Percentiles rank a stretch among this genome's conserved stretches.
Evolutionary conservation across 1,140 invertebrate genomes (phyloP).

Genomic region (Sinella curviseta): DNA sequence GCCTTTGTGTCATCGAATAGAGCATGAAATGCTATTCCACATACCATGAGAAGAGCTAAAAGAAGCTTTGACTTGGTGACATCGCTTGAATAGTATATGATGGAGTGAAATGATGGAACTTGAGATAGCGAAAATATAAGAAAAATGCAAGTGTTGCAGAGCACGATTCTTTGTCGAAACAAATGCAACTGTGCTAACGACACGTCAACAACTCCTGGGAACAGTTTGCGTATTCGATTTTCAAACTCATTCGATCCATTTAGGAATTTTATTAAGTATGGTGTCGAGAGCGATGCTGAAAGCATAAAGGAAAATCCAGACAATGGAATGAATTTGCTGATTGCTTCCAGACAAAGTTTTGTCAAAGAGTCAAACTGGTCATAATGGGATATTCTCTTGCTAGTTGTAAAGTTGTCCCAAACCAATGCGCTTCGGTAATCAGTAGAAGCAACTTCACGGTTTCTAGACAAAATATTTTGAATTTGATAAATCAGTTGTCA

Average conservation of each 20-base stretch:
- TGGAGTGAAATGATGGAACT: not conserved
- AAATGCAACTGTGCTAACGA: not conserved
- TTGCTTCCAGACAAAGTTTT: not conserved
- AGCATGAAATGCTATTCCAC: not conserved
- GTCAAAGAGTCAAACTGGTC: not conserved
- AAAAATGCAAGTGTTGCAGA: not conserved
- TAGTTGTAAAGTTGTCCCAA: not conserved
- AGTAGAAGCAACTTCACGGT: too few species aligned
- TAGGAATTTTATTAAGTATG: not conserved
- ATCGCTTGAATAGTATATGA: not conserved
- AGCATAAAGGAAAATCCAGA: not conserved
- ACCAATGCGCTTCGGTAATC: too few species aligned
- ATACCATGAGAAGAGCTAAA: not conserved
- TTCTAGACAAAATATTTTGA: too few species aligned
- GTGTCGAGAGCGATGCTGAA: not conserved
- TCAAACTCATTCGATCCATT: not conserved
- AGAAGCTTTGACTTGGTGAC: not conserved
- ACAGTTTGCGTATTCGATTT: not conserved
- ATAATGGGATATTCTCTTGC: not conserved
- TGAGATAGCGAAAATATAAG: not conserved
- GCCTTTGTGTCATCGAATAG: not conserved
- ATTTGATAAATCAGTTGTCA: too few species aligned
- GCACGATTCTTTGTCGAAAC: not conserved
- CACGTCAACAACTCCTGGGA: not conserved
- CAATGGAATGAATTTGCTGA: not conserved